Percentiles rank a stretch among this genome's conserved stretches.
These are phyloP conservation scores for Aplysia californica DNA, from an alignment of 1,140 invertebrate genomes.

Conservation along the genomic window DNA sequence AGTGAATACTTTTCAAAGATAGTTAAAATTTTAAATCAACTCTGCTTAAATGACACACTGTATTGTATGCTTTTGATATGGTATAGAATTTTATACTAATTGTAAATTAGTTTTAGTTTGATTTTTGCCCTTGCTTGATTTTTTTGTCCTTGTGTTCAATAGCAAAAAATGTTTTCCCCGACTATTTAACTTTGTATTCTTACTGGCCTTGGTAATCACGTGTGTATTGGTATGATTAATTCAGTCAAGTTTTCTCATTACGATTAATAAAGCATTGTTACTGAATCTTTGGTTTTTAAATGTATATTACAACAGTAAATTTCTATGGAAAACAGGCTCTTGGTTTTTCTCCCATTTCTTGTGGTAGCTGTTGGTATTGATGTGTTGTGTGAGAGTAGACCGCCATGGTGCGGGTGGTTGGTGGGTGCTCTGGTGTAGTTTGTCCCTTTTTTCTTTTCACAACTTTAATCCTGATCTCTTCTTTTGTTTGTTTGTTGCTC, in stretches of 20 bases:
- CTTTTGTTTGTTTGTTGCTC: too few relatives aligned
- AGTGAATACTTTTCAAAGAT: too few relatives aligned
- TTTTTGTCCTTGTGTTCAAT: conserved; percentile 19
- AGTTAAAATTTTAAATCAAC: too few relatives aligned
- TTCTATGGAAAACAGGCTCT: conserved; percentile 24
- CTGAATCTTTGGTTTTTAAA: conserved; percentile 28
- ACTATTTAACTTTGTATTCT: conserved; percentile 25
- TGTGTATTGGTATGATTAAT: conserved; percentile 28
- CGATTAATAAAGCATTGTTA: conserved; percentile 30
- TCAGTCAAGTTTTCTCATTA: conserved; percentile 24
- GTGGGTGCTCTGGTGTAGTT: too few relatives aligned
- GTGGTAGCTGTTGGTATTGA: too few relatives aligned
- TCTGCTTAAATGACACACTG: not conserved
- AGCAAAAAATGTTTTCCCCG: conserved; percentile 8
- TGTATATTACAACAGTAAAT: conserved; percentile 29
- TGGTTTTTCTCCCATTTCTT: too few relatives aligned
- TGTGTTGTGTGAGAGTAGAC: too few relatives aligned
- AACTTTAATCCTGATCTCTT: too few relatives aligned
- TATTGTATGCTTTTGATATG: conserved; percentile 28
- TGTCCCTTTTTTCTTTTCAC: too few relatives aligned
- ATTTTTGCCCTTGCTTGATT: conserved; percentile 12
- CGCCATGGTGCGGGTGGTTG: too few relatives aligned
- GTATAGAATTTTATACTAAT: conserved; percentile 16
- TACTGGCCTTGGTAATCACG: conserved; percentile 29
- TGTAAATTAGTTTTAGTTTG: conserved; percentile 22